Evolutionary conservation across 2,797 vertebrate species (phyloP).

Genomic region (Chelonia mydas): DNA sequence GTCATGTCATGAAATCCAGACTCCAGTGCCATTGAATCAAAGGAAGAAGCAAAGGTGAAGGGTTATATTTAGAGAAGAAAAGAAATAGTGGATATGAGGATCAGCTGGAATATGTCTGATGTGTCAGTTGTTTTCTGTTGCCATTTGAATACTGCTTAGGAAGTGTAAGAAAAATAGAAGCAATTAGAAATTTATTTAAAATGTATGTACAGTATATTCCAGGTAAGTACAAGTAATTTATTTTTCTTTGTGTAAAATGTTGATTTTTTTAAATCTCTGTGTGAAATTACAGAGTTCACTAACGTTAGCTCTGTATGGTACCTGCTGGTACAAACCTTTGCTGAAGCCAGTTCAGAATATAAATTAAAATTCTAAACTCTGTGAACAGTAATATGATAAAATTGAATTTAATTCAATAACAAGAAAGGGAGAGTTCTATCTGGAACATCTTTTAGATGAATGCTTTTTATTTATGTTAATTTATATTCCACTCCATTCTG

Average conservation of each 20-base stretch:
- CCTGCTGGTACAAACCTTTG: not conserved
- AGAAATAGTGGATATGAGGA: not conserved
- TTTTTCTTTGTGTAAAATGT: not conserved
- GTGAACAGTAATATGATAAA: not conserved
- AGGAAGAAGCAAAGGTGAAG: not conserved
- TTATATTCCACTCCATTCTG: not conserved
- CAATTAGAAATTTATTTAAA: not conserved
- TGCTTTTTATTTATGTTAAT: not conserved
- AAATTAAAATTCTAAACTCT: slow-evolving; percentile 1
- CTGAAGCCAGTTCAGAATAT: not conserved
- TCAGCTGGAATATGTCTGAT: not conserved
- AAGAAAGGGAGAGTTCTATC: not conserved
- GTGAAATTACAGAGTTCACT: not conserved
- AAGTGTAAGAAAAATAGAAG: not conserved
- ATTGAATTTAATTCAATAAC: not conserved
- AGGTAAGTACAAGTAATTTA: not conserved
- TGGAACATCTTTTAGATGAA: not conserved
- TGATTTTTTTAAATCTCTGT: not conserved
- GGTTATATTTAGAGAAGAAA: not conserved
- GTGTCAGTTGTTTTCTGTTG: not conserved
- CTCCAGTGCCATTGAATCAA: not conserved
- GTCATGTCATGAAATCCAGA: not conserved
- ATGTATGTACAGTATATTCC: not conserved
- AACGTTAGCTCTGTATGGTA: not conserved
- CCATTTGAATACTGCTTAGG: not conserved